These are phyloP conservation scores for Ypsolopha scabrella DNA, from an alignment of 2,888 invertebrate species.

Conservation along the genomic window DNA sequence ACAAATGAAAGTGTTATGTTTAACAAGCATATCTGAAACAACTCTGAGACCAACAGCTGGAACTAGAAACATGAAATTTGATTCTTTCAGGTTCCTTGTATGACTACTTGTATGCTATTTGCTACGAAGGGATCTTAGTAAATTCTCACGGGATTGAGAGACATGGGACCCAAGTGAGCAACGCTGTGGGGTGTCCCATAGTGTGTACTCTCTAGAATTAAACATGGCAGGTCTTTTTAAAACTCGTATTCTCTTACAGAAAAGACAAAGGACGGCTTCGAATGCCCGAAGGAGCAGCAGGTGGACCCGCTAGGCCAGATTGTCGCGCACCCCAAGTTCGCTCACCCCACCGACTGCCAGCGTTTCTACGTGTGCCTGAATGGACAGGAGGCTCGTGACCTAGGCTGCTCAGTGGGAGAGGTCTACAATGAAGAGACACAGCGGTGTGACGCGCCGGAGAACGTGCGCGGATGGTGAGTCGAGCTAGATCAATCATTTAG, in stretches of 20 bases:
- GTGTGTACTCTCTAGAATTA: no score
- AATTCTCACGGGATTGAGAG: no score
- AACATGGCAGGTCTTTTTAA: no score
- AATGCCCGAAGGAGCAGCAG: constrained; percentile 80
- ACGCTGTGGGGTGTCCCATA: no score
- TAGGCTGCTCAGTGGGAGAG: constrained; percentile 87
- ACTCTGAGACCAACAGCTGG: no score
- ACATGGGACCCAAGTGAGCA: no score
- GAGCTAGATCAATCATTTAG: background rate
- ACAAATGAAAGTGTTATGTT: no score
- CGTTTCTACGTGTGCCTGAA: constrained; percentile 93
- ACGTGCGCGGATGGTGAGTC: constrained; percentile 88
- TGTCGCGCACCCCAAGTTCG: constrained; percentile 86
- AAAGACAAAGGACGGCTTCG: constrained; percentile 85
- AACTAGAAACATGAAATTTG: no score
- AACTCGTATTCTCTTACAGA: constrained; percentile 51
- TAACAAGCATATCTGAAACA: no score
- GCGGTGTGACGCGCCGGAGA: constrained; percentile 90
- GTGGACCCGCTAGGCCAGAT: constrained; percentile 77
- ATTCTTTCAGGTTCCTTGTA: no score
- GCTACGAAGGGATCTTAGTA: no score
- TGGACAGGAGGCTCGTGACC: constrained; percentile 87
- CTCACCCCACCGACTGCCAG: constrained; percentile 90
- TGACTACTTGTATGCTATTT: no score
- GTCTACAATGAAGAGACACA: constrained; percentile 91